Evolutionary conservation across 2,888 invertebrate genomes (phyloP), one percentile per base, ranked within the genome.

Genomic region (Ectemnius cavifrons): DNA sequence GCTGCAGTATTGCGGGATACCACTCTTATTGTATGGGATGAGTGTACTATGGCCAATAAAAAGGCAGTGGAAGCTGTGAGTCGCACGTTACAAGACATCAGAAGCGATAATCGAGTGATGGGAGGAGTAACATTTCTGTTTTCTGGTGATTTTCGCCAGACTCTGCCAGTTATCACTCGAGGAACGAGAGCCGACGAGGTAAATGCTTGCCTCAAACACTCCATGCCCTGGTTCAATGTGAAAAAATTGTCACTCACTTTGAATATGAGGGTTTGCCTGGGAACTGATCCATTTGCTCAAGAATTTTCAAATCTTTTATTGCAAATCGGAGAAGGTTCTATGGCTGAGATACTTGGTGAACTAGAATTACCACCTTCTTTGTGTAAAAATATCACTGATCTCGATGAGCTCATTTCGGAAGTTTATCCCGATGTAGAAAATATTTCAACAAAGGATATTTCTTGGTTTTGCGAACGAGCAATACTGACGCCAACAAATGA

Each of bases 1-100:
- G 88, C 78, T 14, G 82, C 84, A 78, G 78, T 89, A 11, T 74
- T 91, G 20, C 72, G 81, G 67, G 60, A 82, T 73, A 79, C 84
- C 61, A 81, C 77, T 78, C 13, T 90, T 4, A 88, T 91, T 14
- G 75, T 92, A 52, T 91, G 88, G 90, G 91, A 91, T 81, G 90
- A 92, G 83, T 85, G 85, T 71, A 88, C 89, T 4, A 91, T 91
- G 90, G 76, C 88, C 0, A 88, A 90, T 71, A 90, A 89, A 78
- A 71, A 75, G 67, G 65, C 81, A 27, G 64, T 91, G 6, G 88
- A 91, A 73, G 88, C 90, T 37, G 63, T 91, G 4, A 78, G 89
- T 70, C 62, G 85, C 45, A 85, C 87, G 14, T 45, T 87, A 18
- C 57, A 73, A 75, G 83, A 86, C 77, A 37, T 85, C 1, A 61